phyloP scores from a whole-genome alignment of 2,888 invertebrate genomes.

The Mythimna ferrago region DNA sequence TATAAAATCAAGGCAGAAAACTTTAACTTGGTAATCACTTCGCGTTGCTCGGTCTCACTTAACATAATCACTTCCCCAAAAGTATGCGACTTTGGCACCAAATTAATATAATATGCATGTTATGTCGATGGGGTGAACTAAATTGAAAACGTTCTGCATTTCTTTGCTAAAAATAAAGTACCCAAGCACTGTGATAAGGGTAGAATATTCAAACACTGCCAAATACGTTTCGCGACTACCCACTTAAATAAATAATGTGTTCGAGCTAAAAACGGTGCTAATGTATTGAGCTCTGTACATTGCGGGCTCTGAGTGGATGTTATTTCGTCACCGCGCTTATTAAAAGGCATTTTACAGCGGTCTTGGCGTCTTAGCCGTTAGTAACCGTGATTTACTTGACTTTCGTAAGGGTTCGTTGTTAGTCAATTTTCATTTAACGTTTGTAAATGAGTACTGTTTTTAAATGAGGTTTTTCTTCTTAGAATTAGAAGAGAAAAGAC shows the following conservation, averaged over 20 bases:
- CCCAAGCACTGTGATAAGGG: constrained; percentile 32
- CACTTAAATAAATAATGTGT: constrained; percentile 54
- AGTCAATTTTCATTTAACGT: constrained; percentile 55
- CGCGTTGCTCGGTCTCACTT: not conserved
- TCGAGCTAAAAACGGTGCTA: constrained; percentile 37
- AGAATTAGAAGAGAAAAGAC: not conserved
- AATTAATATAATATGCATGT: constrained; percentile 36
- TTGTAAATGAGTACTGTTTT: constrained; percentile 34
- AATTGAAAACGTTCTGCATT: constrained; percentile 36
- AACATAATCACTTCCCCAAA: not conserved
- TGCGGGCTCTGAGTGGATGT: constrained; percentile 42
- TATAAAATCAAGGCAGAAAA: not conserved
- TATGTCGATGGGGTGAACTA: constrained; percentile 5
- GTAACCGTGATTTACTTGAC: constrained; percentile 35
- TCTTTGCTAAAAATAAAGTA: constrained; percentile 24
- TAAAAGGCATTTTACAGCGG: constrained; percentile 37
- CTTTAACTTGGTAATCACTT: not conserved
- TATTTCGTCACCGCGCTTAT: constrained; percentile 43
- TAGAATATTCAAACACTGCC: constrained; percentile 32
- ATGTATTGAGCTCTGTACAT: constrained; percentile 39
- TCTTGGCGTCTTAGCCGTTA: constrained; percentile 13
- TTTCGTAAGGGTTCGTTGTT: constrained; percentile 32
- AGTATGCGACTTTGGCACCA: not conserved
- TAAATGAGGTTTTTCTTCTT: constrained; percentile 26
- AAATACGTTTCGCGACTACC: constrained; percentile 31